Conservation (phyloP, 2,113 vertebrate genomes). For the Scytalopus superciliaris region DNA sequence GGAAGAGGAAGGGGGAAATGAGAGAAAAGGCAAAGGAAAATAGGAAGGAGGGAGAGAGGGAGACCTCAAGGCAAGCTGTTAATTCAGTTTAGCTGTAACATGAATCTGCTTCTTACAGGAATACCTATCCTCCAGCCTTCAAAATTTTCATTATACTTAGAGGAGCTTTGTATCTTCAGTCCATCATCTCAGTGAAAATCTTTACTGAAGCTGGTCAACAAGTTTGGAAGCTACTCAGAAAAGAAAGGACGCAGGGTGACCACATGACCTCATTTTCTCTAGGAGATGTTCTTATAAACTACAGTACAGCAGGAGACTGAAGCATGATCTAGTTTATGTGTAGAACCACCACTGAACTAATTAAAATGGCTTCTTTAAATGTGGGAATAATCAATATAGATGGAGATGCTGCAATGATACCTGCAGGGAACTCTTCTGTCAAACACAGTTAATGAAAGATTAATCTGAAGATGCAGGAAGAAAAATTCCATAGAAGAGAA, state of each 20-base stretch:
- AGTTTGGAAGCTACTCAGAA: not conserved
- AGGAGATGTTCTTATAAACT: not conserved
- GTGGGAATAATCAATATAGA: not conserved
- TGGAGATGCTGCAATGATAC: not conserved
- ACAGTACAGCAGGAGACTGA: rapidly evolving
- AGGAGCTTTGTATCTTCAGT: not conserved
- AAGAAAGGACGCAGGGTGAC: not conserved
- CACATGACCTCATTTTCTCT: not conserved
- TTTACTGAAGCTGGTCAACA: not conserved
- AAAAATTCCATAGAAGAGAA: not conserved
- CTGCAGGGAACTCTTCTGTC: not conserved
- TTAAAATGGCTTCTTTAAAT: not conserved
- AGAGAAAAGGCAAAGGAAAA: not conserved
- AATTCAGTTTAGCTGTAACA: not conserved
- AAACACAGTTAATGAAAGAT: not conserved
- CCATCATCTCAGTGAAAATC: not conserved
- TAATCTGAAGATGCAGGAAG: not conserved
- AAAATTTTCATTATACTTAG: not conserved
- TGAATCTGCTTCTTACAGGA: not conserved
- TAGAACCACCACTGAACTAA: not conserved
- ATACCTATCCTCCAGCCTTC: not conserved
- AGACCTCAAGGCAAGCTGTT: not conserved
- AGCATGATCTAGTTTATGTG: not conserved
- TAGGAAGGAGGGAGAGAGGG: not conserved
- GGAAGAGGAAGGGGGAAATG: not conserved